Conservation (phyloP, 2,113 vertebrate species). For the Notothenia coriiceps region DNA sequence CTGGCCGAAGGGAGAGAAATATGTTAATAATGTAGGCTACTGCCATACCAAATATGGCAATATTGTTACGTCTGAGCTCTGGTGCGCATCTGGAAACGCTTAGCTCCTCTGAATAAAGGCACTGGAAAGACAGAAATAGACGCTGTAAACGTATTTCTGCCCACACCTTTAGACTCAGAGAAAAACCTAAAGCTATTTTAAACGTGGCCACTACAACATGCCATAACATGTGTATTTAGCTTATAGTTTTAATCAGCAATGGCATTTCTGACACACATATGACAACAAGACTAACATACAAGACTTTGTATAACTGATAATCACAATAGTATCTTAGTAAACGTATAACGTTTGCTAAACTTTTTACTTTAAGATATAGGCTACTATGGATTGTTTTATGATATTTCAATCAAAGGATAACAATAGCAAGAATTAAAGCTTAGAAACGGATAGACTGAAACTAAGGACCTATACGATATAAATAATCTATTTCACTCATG, state of each 20-base stretch:
- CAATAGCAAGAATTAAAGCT: background rate
- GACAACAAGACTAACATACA: background rate
- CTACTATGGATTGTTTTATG: background rate
- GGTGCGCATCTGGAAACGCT: conserved; percentile 97
- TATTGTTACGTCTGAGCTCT: conserved; percentile 98
- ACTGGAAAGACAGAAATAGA: conserved; percentile 89
- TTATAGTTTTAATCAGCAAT: conserved; percentile 16
- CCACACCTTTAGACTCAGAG: conserved; percentile 60
- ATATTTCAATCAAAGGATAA: background rate
- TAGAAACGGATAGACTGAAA: background rate
- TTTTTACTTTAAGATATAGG: background rate
- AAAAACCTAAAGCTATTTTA: conserved; percentile 52
- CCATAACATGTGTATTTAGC: conserved; percentile 9
- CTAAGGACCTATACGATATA: background rate
- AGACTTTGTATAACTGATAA: background rate
- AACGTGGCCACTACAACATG: conserved; percentile 40
- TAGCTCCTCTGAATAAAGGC: conserved; percentile 87
- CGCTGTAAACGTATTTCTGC: conserved; percentile 78
- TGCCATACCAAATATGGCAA: conserved; percentile 99
- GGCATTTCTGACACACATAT: background rate
- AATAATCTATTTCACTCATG: background rate
- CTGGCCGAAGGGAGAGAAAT: conserved; percentile 92
- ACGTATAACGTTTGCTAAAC: background rate
- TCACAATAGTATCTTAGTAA: background rate
- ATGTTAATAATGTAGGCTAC: conserved; percentile 99